Evolutionary conservation across 2,113 vertebrate genomes (phyloP).

Genomic region (Gambusia affinis): DNA sequence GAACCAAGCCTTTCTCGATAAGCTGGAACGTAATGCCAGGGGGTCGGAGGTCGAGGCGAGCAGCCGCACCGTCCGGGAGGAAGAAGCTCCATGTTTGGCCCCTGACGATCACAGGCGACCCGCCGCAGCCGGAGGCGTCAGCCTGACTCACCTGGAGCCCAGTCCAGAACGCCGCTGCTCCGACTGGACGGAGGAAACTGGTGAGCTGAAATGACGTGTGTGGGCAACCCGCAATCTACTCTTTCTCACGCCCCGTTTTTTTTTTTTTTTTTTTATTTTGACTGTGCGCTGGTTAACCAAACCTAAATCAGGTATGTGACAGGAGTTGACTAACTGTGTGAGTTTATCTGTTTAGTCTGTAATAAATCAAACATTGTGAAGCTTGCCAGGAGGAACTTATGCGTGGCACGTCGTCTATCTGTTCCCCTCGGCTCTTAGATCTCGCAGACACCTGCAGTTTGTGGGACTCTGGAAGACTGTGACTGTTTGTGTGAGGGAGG

Average conservation of each 20-base stretch:
- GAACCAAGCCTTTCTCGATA: conserved; percentile 86
- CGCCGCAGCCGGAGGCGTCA: neutral
- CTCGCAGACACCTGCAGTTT: conserved; percentile 39
- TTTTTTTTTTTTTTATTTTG: conserved; percentile 22
- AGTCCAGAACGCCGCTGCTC: conserved; percentile 28
- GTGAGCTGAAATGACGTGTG: conserved; percentile 43
- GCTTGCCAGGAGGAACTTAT: conserved; percentile 35
- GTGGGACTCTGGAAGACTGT: conserved; percentile 7
- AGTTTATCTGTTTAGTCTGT: conserved; percentile 73
- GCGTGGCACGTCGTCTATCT: conserved; percentile 24
- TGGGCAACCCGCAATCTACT: neutral
- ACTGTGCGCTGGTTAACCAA: conserved; percentile 53
- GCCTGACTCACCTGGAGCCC: conserved; percentile 22
- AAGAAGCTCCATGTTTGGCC: neutral
- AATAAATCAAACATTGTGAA: conserved; percentile 51
- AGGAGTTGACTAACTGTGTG: conserved; percentile 42
- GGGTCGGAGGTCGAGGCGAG: conserved; percentile 1
- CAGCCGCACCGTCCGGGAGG: neutral
- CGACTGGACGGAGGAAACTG: conserved; percentile 31
- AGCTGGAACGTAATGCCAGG: conserved; percentile 69
- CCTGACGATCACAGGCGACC: neutral
- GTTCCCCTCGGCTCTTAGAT: conserved; percentile 22
- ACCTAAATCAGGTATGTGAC: conserved; percentile 46
- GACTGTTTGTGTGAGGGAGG: conserved; percentile 22
- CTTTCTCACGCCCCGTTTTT: conserved; percentile 37